A percentile compares a stretch with the other conserved stretches of the same genome.
phyloP scores from a whole-genome alignment of 1,140 invertebrate species.

The Semibalanus balanoides region DNA sequence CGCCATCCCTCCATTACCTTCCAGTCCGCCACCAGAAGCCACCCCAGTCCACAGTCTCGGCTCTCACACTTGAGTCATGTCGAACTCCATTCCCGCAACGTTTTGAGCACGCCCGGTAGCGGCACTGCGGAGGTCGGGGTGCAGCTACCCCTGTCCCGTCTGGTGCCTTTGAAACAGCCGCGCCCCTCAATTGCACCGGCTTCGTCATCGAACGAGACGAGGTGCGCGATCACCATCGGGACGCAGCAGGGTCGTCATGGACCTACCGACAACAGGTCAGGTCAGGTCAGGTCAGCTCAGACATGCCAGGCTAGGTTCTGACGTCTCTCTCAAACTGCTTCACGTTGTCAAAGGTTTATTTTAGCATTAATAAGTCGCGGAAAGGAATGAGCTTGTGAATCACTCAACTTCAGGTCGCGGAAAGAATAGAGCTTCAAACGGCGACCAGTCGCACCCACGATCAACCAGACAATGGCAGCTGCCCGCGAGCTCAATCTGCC shows the following conservation, averaged over 20 bases:
- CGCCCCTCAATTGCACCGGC: conserved; percentile 47
- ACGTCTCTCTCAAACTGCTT: too few species aligned
- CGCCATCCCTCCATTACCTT: too few species aligned
- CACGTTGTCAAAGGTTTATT: too few species aligned
- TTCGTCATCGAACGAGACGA: conserved; percentile 67
- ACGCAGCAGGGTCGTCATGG: conserved; percentile 66
- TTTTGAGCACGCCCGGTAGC: conserved; percentile 65
- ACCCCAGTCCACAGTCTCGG: too few species aligned
- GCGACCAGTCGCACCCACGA: not conserved
- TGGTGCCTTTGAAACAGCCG: conserved; percentile 53
- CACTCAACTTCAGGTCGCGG: too few species aligned
- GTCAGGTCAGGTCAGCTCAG: conserved; percentile 15
- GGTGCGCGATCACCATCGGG: conserved; percentile 61
- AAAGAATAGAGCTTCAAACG: too few species aligned
- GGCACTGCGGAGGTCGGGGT: conserved; percentile 72
- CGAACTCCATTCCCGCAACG: conserved; percentile 53
- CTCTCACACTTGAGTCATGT: conserved; percentile 48
- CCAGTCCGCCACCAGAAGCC: too few species aligned
- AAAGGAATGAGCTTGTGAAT: too few species aligned
- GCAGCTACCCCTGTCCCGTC: conserved; percentile 43
- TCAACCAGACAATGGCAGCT: too few species aligned
- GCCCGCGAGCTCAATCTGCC: too few species aligned
- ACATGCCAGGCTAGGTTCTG: too few species aligned
- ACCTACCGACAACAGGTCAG: conserved; percentile 28
- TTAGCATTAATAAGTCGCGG: too few species aligned